These are phyloP conservation scores for Brachypteracias leptosomus DNA, from an alignment of 2,113 vertebrate genomes.

Conservation along the genomic window DNA sequence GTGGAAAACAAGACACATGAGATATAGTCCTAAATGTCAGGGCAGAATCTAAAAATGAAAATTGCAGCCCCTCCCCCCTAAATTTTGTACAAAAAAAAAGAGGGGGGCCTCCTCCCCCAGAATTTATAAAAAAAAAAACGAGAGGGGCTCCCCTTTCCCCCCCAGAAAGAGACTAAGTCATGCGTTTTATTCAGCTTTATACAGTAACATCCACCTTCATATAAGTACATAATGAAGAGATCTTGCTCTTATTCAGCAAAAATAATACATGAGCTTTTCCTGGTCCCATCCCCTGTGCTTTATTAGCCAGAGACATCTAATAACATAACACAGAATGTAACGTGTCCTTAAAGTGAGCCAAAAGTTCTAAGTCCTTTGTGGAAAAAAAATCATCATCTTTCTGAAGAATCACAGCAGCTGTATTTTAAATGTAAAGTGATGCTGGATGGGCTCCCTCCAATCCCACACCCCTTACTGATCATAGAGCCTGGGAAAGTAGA, in stretches of 20 bases:
- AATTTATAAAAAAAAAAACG: not conserved
- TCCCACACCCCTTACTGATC: rapidly evolving
- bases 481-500: not conserved
- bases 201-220: not conserved
- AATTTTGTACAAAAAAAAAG: not conserved
- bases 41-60: not conserved
- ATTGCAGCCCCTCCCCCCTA: not conserved
- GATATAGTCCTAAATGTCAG: too few relatives aligned
- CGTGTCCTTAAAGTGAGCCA: too few relatives aligned
- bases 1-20: not conserved
- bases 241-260: not conserved
- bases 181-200: not conserved
- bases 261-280: too few relatives aligned
- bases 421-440: not conserved
- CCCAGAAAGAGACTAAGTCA: not conserved
- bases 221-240: not conserved
- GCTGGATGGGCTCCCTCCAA: not conserved
- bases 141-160: too few relatives aligned
- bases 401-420: too few relatives aligned
- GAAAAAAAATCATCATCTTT: too few relatives aligned
- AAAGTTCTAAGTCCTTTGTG: not conserved
- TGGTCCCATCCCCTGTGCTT: too few relatives aligned
- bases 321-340: not conserved
- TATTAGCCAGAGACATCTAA: too few relatives aligned
- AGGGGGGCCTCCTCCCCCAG: not conserved